Evolutionary conservation across 1,140 invertebrate species (phyloP).

Genomic region (Ruditapes philippinarum): DNA sequence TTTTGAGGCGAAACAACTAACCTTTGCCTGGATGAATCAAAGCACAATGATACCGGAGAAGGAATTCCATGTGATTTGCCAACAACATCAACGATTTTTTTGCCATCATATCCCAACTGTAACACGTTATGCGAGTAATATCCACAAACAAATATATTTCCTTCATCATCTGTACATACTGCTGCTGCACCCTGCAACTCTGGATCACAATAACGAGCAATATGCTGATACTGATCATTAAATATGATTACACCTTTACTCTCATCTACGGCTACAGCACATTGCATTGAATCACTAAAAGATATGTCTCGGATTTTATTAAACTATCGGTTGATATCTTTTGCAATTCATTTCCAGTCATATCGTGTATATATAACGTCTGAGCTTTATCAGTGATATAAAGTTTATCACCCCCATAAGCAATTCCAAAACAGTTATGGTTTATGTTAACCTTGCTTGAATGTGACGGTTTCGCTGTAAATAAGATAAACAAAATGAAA

Average conservation of each 20-base stretch:
- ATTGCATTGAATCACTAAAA: too few species aligned
- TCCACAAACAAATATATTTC: constrained; percentile 5
- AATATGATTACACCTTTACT: too few species aligned
- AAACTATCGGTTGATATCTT: background rate
- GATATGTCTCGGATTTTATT: too few species aligned
- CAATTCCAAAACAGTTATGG: constrained; percentile 35
- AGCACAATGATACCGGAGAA: background rate
- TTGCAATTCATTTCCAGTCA: constrained; percentile 19
- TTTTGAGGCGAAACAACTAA: background rate
- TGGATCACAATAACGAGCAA: too few species aligned
- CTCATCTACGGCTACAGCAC: too few species aligned
- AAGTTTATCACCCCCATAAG: background rate
- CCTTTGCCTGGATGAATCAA: background rate
- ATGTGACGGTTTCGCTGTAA: background rate
- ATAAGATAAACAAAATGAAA: constrained; percentile 26
- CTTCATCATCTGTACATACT: background rate
- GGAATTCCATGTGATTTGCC: background rate
- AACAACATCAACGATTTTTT: background rate
- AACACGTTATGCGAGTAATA: background rate
- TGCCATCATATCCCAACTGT: background rate
- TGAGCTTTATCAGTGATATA: background rate
- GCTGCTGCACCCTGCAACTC: background rate
- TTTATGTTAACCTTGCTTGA: background rate
- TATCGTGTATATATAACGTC: constrained; percentile 4
- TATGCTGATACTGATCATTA: too few species aligned